A percentile compares a stretch with the other conserved stretches of the same genome.
These are phyloP conservation scores for Pollenia labialis DNA, from an alignment of 2,888 invertebrate genomes.

Conservation along the genomic window DNA sequence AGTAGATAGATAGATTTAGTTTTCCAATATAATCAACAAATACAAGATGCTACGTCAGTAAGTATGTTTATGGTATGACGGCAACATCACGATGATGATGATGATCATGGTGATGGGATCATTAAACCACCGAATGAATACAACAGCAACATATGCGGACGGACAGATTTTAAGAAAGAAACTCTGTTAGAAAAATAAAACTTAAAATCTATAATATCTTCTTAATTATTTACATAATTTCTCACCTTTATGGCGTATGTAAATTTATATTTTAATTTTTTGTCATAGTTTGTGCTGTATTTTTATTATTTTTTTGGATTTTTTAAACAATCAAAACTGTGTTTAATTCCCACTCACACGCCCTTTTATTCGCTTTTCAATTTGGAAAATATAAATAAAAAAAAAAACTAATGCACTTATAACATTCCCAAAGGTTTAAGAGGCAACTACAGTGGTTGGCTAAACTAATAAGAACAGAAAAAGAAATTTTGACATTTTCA, in stretches of 20 bases:
- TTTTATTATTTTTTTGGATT: not conserved
- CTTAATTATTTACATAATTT: slow-evolving; percentile 73
- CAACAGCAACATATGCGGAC: slow-evolving; percentile 26
- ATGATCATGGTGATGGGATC: not conserved
- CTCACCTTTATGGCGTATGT: slow-evolving; percentile 69
- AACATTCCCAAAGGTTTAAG: slow-evolving; percentile 13
- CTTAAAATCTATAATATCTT: slow-evolving; percentile 59
- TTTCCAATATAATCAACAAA: slow-evolving; percentile 7
- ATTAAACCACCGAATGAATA: slow-evolving; percentile 16
- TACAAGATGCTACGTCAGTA: slow-evolving; percentile 43
- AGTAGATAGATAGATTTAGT: not conserved
- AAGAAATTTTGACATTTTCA: not conserved
- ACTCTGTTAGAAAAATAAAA: not conserved
- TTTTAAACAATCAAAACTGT: slow-evolving; percentile 56
- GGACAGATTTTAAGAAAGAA: not conserved
- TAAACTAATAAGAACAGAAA: not conserved
- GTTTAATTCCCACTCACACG: slow-evolving; percentile 71
- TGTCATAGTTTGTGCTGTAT: slow-evolving; percentile 37
- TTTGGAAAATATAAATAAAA: slow-evolving; percentile 30
- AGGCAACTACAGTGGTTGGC: not conserved
- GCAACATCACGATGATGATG: slow-evolving; percentile 24
- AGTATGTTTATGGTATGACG: slow-evolving; percentile 58
- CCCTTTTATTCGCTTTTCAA: slow-evolving; percentile 62
- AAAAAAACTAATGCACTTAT: slow-evolving; percentile 34
- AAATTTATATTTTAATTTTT: slow-evolving; percentile 60